phyloP scores from a whole-genome alignment of 1,140 invertebrate species.

The Drosophila parvula region DNA sequence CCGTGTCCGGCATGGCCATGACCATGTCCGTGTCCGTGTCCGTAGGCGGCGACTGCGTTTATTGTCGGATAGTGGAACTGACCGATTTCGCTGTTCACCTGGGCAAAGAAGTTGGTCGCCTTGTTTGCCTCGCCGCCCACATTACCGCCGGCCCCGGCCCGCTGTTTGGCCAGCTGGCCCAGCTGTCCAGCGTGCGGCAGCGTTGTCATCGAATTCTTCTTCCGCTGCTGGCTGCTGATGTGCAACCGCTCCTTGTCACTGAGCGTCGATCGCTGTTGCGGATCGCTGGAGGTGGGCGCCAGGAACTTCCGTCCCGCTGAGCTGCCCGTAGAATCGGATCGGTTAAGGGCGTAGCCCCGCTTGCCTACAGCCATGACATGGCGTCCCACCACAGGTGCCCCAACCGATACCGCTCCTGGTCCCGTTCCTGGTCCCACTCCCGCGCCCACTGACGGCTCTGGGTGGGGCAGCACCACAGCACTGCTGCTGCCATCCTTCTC shows the following conservation, averaged over 20 bases:
- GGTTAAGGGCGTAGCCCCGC: slow-evolving; percentile 85
- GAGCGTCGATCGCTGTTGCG: slow-evolving; percentile 86
- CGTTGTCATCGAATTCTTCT: slow-evolving; percentile 81
- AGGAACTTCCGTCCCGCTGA: slow-evolving; percentile 92
- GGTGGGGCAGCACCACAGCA: slow-evolving; percentile 80
- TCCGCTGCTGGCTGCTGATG: slow-evolving; percentile 75
- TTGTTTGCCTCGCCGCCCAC: slow-evolving; percentile 30
- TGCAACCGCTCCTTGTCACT: slow-evolving; percentile 87
- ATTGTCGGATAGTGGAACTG: slow-evolving; percentile 80
- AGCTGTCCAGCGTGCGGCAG: slow-evolving; percentile 57
- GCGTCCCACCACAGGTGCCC: slow-evolving; percentile 55
- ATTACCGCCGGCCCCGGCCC: slow-evolving; percentile 20
- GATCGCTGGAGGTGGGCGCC: slow-evolving; percentile 94
- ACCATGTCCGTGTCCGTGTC: slow-evolving; percentile 17
- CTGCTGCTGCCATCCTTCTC: slow-evolving; percentile 81
- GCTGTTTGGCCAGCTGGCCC: slow-evolving; percentile 51
- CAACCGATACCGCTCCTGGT: background rate
- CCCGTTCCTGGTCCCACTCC: background rate
- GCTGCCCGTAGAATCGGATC: slow-evolving; percentile 93
- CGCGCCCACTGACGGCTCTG: slow-evolving; percentile 6
- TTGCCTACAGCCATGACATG: slow-evolving; percentile 74
- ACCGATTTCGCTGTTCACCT: slow-evolving; percentile 66
- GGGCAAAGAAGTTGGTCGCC: slow-evolving; percentile 60
- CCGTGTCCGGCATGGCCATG: slow-evolving; percentile 41
- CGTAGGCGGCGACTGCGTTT: slow-evolving; percentile 41